Evolutionary conservation across 2,113 vertebrate species (phyloP), one percentile per base, ranked within the genome.

Genomic region (Myiopsitta monachus): DNA sequence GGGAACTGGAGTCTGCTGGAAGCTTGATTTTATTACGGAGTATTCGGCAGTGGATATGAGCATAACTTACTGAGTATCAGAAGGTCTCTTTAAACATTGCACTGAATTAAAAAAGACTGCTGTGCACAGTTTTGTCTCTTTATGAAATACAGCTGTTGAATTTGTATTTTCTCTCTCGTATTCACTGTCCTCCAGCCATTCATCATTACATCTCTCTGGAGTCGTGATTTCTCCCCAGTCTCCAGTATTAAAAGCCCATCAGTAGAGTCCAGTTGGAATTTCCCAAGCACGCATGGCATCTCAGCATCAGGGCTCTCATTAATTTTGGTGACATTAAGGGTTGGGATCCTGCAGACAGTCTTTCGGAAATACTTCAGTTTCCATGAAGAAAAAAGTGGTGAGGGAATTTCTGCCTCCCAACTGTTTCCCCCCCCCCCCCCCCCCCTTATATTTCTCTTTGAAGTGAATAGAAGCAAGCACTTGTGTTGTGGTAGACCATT

Each of bases 91-190:
- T 94, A 93, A 96, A 73, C 22, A 14, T 24, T 57, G 63, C 66
- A 33, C 31, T 84, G 81, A 94, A 91, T 96, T 95, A 59, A 49
- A 90, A 62, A 95, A 81, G 87, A 66, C 91, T 92, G 80, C 77
- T 44, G 10, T 74, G 83, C 62, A 7, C 5, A 28, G 41, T 69
- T 95, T 95, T 92, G 86, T 95, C 93, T 88, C 86, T 91, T 96
- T 89, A 97, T 96, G 83, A 95, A 96, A 96, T 91, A 89, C 92
- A 96, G 94, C 95, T 93, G 94, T 88, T 87, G 80, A 64, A 19
- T 73, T 93, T 79, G 77, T 66, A 22, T 77, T 94, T 95, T 82
- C n/a, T 28, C 44, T 69, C 18, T 90, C 86, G 69, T 84, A 41
- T 91, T 89, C 81, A 9, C 69, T 87, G 69, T 96, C 77, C 74